A percentile compares a stretch with the other conserved stretches of the same genome.
phyloP scores from a whole-genome alignment of 2,888 invertebrate genomes.

The Seira ritae region DNA sequence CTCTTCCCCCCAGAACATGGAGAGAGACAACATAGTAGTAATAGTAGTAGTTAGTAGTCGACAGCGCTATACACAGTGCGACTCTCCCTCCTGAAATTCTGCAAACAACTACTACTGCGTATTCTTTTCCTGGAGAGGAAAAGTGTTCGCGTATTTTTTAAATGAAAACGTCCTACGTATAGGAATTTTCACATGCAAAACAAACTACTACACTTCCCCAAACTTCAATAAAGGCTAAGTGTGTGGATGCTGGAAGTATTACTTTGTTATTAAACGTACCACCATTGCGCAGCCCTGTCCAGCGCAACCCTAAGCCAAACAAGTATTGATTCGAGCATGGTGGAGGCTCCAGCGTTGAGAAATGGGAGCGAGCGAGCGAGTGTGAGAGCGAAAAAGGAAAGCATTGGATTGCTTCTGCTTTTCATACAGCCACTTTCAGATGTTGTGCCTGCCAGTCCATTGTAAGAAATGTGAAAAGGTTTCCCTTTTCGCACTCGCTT shows the following conservation, averaged over 20 bases:
- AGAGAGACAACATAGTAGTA: slow-evolving; percentile 10
- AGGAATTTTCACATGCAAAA: slow-evolving; percentile 19
- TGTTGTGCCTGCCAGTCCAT: slow-evolving; percentile 6
- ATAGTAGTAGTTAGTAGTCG: too few species aligned
- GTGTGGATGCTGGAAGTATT: slow-evolving; percentile 11
- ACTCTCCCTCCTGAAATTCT: not conserved
- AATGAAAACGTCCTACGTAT: slow-evolving; percentile 12
- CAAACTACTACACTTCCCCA: not conserved
- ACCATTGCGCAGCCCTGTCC: slow-evolving; percentile 66
- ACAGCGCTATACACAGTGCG: not conserved
- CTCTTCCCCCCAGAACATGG: not conserved
- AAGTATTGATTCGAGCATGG: slow-evolving; percentile 68
- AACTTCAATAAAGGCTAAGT: slow-evolving; percentile 18
- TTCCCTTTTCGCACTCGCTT: slow-evolving; percentile 3
- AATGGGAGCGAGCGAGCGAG: slow-evolving; percentile 41
- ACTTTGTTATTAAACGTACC: slow-evolving; percentile 35
- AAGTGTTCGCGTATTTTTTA: slow-evolving; percentile 11
- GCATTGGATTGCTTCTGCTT: not conserved
- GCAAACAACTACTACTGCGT: slow-evolving; percentile 10
- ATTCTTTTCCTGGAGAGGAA: not conserved
- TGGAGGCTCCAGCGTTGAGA: slow-evolving; percentile 13
- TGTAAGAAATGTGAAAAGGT: slow-evolving; percentile 12
- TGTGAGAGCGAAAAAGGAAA: not conserved
- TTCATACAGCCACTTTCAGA: not conserved
- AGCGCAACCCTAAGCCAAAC: slow-evolving; percentile 68